Percentiles rank a stretch among this genome's conserved stretches.
Conservation (phyloP, 2,888 invertebrate genomes). For the Caenorhabditis sp. region DNA sequence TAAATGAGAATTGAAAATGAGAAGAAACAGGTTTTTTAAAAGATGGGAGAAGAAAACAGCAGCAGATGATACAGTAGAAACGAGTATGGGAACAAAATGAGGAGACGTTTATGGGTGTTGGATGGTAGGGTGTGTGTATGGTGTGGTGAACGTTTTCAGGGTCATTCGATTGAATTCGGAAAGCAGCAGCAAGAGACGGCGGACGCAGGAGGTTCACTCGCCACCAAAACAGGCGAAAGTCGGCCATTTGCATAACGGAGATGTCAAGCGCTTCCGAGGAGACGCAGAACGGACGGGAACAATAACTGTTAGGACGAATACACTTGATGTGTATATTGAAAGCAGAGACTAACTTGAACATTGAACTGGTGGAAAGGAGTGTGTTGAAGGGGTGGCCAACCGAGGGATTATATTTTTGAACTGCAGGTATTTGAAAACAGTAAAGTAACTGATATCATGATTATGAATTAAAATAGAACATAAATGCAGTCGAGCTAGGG, state of each 20-base stretch:
- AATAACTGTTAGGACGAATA: constrained; percentile 44
- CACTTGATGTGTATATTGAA: constrained; percentile 41
- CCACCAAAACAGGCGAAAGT: constrained; percentile 55
- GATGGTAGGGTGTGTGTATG: constrained; percentile 33
- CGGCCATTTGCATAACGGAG: constrained; percentile 52
- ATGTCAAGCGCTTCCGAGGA: constrained; percentile 9
- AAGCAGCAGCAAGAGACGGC: constrained; percentile 16
- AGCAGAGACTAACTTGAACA: too few species aligned
- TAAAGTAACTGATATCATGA: too few species aligned
- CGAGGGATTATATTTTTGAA: neutral
- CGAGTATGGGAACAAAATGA: constrained; percentile 11
- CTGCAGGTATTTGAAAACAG: too few species aligned
- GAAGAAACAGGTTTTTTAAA: constrained; percentile 2
- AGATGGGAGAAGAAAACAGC: neutral
- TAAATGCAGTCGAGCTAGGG: too few species aligned
- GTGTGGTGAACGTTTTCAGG: constrained; percentile 57
- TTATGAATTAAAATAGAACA: too few species aligned
- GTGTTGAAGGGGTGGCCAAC: neutral
- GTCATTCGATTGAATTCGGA: constrained; percentile 56
- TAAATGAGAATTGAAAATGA: constrained; percentile 2
- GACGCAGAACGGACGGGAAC: constrained; percentile 31
- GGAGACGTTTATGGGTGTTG: constrained; percentile 18
- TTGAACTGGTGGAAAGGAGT: neutral
- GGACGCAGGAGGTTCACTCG: constrained; percentile 6
- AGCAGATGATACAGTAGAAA: neutral